Base-by-base conservation (phyloP, 2,113 vertebrate genomes). In the Lamprologus ornatipinnis region DNA sequence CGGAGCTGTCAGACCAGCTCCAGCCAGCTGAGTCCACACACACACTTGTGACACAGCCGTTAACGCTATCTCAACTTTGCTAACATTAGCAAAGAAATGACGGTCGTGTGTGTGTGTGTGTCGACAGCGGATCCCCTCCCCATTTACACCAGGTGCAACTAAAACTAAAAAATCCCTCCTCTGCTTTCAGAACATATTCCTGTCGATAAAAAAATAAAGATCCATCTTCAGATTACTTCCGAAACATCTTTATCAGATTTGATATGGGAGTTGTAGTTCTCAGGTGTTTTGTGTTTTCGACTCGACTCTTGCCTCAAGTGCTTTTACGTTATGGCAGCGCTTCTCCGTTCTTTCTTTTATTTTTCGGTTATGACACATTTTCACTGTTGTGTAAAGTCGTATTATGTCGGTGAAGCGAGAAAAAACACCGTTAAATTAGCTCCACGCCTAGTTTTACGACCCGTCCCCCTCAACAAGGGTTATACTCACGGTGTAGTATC, bases 231-330 rank as follows among this genome's bases (percentile, higher is more conserved):
- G 85, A 92, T 90, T 85, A 95, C 95, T 96, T 96, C 96, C 95
- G 94, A 96, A 96, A 95, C 93, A 94, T 90, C 87, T 83, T 78
- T 17, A 51, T 82, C 81, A 45, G 79, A 68, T 84, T 82, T 85
- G 88, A 83, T 90, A 82, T 94, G 96, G 96, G 96, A 95, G 90
- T 94, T 96, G 96, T 95, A 96, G 96, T 96, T 95, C 90, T 94
- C 19, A 81, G 15, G 28, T 23, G 78, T 82, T 37, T 2, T 53
- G 6, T 47, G n/a, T 70, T 53, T 51, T 65, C 26, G 54, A 37
- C 55, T 53, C 47, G 21, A n/a, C 5, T 65, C 60, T 65, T 6
- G 23, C 10, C 51, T 81, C 55, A 51, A 68, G 31, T 23, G 51
- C 8, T 14, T 31, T 60, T 4, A 23, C 45, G 21, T 6, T 26